Conservation (phyloP, 2,888 invertebrate species). For the Andrena trimmerana region DNA sequence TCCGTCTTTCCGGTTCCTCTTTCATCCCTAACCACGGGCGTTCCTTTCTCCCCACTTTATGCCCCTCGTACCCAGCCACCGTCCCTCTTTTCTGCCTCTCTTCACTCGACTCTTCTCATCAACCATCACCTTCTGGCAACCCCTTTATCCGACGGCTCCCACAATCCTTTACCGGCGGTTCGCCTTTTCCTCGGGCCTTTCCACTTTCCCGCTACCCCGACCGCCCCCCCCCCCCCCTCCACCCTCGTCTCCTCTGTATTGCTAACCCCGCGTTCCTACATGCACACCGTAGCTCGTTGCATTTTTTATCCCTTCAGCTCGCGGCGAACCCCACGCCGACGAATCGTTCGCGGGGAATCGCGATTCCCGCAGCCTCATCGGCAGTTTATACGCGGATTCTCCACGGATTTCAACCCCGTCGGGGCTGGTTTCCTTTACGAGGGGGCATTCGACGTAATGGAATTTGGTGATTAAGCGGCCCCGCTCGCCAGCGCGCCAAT, state of each 20-base stretch:
- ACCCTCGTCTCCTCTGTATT: neutral
- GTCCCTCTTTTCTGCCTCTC: slow-evolving; percentile 29
- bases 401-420: slow-evolving; percentile 4
- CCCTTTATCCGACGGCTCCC: slow-evolving; percentile 46
- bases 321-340: neutral
- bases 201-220: slow-evolving; percentile 25
- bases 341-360: slow-evolving; percentile 28
- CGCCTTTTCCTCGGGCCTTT: slow-evolving; percentile 33
- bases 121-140: slow-evolving; percentile 54
- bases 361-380: slow-evolving; percentile 8
- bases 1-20: slow-evolving; percentile 32
- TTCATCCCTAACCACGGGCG: slow-evolving; percentile 27
- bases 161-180: slow-evolving; percentile 40
- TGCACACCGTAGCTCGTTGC: slow-evolving; percentile 25
- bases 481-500: neutral
- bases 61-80: slow-evolving; percentile 13
- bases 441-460: slow-evolving; percentile 17
- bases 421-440: slow-evolving; percentile 25
- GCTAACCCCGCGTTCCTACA: neutral
- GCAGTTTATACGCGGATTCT: slow-evolving; percentile 14
- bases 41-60: neutral
- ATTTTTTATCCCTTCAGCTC: slow-evolving; percentile 36
- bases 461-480: slow-evolving; percentile 27
- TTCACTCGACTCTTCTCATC: slow-evolving; percentile 46
- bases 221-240: neutral